Conservation (phyloP, 1,140 invertebrate species). For the Pachypsylla venusta region DNA sequence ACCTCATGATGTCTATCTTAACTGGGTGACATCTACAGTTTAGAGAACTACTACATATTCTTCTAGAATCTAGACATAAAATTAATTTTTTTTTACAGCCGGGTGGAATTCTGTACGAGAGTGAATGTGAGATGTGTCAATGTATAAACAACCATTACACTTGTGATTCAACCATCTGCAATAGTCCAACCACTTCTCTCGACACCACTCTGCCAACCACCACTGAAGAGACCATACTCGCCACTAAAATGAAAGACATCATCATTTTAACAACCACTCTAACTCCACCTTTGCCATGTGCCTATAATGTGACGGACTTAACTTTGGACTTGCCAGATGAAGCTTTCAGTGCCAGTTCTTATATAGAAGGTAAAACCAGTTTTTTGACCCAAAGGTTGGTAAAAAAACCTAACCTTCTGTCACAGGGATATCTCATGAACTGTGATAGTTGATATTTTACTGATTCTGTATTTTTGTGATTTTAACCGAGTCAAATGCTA, state of each 20-base stretch:
- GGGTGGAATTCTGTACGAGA: constrained; percentile 37
- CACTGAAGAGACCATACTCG: background rate
- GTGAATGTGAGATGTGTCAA: constrained; percentile 51
- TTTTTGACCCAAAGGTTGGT: no score
- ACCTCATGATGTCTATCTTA: no score
- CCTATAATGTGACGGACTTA: background rate
- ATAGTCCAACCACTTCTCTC: constrained; percentile 7
- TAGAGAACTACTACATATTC: no score
- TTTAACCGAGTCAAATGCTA: no score
- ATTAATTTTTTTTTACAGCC: constrained; percentile 33
- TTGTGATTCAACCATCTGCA: constrained; percentile 40
- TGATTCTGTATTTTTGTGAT: no score
- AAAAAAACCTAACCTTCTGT: no score
- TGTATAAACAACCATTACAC: constrained; percentile 57
- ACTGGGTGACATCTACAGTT: no score
- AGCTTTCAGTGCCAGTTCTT: constrained; percentile 40
- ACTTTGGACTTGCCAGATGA: constrained; percentile 34
- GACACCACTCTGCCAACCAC: constrained; percentile 10
- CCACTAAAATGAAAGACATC: constrained; percentile 20
- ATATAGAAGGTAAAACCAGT: background rate
- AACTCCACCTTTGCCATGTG: constrained; percentile 35
- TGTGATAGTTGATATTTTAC: no score
- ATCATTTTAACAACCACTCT: constrained; percentile 32
- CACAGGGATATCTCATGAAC: no score
- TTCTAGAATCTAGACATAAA: constrained; percentile 1